Evolutionary conservation across 2,888 invertebrate genomes (phyloP), one percentile per base, ranked within the genome.

Genomic region (Pachydiplax longipennis): DNA sequence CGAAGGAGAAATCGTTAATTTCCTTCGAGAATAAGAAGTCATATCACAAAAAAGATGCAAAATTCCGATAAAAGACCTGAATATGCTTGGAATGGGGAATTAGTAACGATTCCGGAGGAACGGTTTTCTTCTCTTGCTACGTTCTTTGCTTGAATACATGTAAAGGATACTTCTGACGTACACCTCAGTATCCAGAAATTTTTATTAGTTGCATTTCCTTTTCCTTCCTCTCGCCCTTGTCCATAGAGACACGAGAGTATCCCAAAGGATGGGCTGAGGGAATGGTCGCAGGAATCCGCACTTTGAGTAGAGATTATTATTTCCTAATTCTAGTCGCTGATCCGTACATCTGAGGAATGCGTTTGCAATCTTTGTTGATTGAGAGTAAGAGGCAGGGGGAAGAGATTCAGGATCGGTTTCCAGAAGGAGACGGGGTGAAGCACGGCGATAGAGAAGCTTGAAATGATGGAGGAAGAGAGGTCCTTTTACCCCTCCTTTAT

Each of bases 311-410:
- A n/a, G 87, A 87, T 87, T 87, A 87, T 87, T 87, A 87, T 37
- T 65, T 87, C 87, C 61, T 65, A 58, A 61, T 87, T 87, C 87
- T 25, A 87, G 61, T 37, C 58, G 65, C n/a, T 87, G 65, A 87
- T 35, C 18, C n/a, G 61, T 31, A n/a, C n/a, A 37, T 53, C 83
- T 48, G 87, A n/a, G 58, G 87, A 87, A 87, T 87, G 31, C 35
- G 53, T 87, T 61, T 87, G 58, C 53, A 87, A 87, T 61, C 61
- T 87, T 87, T 61, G 61, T 87, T 87, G 61, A 35, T 61, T 87
- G 58, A 22, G 35, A 22, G 22, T 61, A 87, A 37, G 1, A 35
- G 15, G 22, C 18, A 58, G 31, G 35, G 22, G 58, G 12, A 15
- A 31, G 87, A 87, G 58, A 37, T 61, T 22, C 44, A 53, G 82